phyloP scores from a whole-genome alignment of 2,113 vertebrate species.

The Petromus typicus region DNA sequence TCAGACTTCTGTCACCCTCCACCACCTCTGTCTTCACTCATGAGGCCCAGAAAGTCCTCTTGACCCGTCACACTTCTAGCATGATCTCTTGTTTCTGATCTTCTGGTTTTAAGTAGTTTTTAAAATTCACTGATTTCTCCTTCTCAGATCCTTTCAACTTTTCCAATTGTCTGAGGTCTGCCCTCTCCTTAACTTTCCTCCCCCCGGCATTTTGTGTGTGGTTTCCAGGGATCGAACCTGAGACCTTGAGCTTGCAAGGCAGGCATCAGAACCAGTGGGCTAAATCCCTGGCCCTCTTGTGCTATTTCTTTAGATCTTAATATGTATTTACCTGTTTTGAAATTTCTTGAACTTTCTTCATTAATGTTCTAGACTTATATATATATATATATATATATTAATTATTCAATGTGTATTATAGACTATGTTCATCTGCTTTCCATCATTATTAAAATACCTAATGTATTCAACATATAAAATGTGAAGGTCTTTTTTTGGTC shows the following conservation, averaged over 20 bases:
- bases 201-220: background rate
- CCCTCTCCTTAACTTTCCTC: background rate
- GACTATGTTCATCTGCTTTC: background rate
- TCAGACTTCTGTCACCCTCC: too few species aligned
- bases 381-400: accelerated
- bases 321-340: background rate
- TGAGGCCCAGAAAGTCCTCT: too few species aligned
- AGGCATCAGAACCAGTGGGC: too few species aligned
- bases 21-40: background rate
- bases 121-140: background rate
- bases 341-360: background rate
- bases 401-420: background rate
- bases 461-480: background rate
- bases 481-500: background rate
- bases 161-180: background rate
- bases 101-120: background rate
- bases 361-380: background rate
- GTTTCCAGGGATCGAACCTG: too few species aligned
- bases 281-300: too few species aligned
- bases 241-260: too few species aligned
- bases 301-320: background rate
- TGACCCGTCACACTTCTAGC: background rate
- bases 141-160: background rate
- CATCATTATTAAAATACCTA: background rate
- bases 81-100: background rate